These are phyloP conservation scores for Andricus grossulariae DNA, from an alignment of 1,140 invertebrate species.

Conservation along the genomic window DNA sequence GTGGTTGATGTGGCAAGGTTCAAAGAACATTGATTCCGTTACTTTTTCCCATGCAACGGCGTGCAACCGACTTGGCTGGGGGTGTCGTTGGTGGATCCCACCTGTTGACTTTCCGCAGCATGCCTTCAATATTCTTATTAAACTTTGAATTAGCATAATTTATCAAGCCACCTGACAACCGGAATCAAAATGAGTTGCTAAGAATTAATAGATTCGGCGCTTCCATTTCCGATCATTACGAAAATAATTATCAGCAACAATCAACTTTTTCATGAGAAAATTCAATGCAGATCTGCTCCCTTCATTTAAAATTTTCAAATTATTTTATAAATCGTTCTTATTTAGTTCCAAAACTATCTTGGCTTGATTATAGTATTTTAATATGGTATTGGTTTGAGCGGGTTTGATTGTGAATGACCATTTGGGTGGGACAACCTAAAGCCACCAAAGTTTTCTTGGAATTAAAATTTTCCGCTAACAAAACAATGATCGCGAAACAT, in stretches of 20 bases:
- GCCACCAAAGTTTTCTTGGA: no score
- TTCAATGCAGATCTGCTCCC: no score
- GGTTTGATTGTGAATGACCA: no score
- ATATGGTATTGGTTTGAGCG: no score
- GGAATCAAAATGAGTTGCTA: constrained; percentile 5
- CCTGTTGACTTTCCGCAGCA: constrained; percentile 74
- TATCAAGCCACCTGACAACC: constrained; percentile 27
- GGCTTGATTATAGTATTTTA: no score
- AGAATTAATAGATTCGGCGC: constrained; percentile 24
- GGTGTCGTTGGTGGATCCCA: constrained; percentile 68
- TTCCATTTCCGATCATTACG: not conserved
- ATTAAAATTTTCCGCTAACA: no score
- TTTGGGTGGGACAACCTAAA: no score
- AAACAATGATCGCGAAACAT: no score
- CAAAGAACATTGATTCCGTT: constrained; percentile 71
- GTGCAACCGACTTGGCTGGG: constrained; percentile 72
- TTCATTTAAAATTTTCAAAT: no score
- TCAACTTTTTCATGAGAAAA: no score
- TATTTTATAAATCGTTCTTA: no score
- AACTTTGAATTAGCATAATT: constrained; percentile 56
- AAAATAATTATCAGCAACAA: not conserved
- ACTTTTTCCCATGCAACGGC: constrained; percentile 75
- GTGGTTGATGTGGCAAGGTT: constrained; percentile 14
- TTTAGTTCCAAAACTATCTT: no score
- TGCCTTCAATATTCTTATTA: constrained; percentile 54